Conservation (phyloP, 2,888 invertebrate species). For the Eilema depressum region DNA sequence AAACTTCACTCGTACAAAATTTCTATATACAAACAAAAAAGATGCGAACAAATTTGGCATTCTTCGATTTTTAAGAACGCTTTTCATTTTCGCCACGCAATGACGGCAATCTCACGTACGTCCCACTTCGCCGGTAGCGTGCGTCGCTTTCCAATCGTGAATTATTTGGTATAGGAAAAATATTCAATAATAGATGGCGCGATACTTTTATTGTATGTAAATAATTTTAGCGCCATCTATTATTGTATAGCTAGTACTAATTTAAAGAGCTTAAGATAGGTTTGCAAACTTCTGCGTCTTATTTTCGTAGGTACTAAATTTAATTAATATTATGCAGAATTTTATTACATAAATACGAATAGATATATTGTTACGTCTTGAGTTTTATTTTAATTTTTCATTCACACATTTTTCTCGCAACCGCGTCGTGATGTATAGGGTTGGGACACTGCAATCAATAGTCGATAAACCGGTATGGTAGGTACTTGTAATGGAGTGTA, state of each 20-base stretch:
- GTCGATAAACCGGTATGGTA: slow-evolving; percentile 2
- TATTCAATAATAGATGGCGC: slow-evolving; percentile 24
- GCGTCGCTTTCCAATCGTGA: slow-evolving; percentile 61
- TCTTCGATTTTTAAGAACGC: slow-evolving; percentile 46
- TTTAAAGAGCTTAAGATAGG: too few species aligned
- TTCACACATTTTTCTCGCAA: background rate
- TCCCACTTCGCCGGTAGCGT: slow-evolving; percentile 47
- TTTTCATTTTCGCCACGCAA: slow-evolving; percentile 38
- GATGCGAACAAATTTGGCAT: slow-evolving; percentile 47
- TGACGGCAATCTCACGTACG: slow-evolving; percentile 57
- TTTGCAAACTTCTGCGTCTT: background rate
- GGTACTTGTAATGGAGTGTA: slow-evolving; percentile 5
- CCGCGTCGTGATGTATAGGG: background rate
- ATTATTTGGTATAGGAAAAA: slow-evolving; percentile 42
- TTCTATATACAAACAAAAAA: slow-evolving; percentile 50
- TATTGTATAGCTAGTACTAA: slow-evolving; percentile 16
- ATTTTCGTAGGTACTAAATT: background rate
- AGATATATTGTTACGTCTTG: background rate
- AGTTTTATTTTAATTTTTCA: background rate
- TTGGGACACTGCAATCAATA: background rate
- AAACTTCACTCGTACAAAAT: slow-evolving; percentile 39
- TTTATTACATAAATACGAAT: background rate
- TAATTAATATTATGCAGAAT: background rate
- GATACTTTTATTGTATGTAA: slow-evolving; percentile 23
- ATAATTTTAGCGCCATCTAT: slow-evolving; percentile 36